Evolutionary conservation across 2,113 vertebrate genomes (phyloP).

Genomic region (Tupaia tana): DNA sequence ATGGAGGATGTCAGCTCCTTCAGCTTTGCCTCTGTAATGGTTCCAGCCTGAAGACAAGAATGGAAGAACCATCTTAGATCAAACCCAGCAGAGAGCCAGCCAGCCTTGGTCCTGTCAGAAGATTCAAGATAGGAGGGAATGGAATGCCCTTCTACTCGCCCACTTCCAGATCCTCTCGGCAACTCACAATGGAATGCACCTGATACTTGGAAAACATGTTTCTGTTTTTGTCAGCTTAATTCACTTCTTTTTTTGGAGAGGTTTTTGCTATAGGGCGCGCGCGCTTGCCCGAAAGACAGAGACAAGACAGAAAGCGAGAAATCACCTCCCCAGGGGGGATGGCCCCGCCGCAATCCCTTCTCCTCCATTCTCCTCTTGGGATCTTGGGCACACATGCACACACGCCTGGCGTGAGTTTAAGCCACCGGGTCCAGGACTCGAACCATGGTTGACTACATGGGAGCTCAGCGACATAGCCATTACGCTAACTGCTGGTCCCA

Average conservation of each 20-base stretch:
- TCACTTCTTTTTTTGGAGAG: neutral
- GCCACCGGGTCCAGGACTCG: too few species aligned
- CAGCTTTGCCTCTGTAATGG: conserved; percentile 91
- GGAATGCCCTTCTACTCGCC: neutral
- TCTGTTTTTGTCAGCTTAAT: neutral
- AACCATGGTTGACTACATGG: too few species aligned
- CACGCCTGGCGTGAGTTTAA: too few species aligned
- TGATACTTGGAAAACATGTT: neutral
- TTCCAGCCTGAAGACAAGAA: conserved; percentile 85
- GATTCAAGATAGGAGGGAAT: neutral
- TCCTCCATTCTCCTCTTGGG: too few species aligned
- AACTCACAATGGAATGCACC: neutral
- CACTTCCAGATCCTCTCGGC: neutral
- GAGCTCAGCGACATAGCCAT: neutral
- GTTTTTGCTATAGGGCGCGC: too few species aligned
- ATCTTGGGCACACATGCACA: too few species aligned
- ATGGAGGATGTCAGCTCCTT: conserved; percentile 94
- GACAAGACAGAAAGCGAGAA: too few species aligned
- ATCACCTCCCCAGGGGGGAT: too few species aligned
- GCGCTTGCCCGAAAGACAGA: too few species aligned
- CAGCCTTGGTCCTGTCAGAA: neutral
- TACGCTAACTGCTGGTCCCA: neutral
- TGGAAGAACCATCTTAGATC: neutral
- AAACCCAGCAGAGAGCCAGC: neutral
- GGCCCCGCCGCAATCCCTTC: too few species aligned